Evolutionary conservation across 2,888 invertebrate genomes (phyloP).

Genomic region (Labia minor): DNA sequence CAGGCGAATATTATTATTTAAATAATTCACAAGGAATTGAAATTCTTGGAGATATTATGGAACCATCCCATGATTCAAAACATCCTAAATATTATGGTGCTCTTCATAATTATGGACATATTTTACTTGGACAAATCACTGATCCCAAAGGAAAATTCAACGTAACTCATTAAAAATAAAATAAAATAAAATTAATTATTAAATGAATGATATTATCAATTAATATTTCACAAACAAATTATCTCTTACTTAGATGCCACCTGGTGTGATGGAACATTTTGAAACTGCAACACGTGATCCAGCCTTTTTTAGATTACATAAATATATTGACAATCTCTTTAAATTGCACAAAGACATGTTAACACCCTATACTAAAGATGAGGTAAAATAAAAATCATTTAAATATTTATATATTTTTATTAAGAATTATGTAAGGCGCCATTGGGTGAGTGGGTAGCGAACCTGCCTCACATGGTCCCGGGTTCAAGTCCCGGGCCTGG

Average conservation of each 20-base stretch:
- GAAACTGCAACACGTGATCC: slow-evolving; percentile 33
- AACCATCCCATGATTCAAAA: slow-evolving; percentile 25
- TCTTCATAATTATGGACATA: slow-evolving; percentile 35
- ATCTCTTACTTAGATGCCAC: slow-evolving; percentile 30
- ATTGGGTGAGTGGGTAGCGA: not conserved
- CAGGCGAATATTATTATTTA: slow-evolving; percentile 19
- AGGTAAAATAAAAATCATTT: slow-evolving; percentile 23
- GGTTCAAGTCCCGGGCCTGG: too few species aligned
- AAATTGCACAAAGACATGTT: slow-evolving; percentile 31
- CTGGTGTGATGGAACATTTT: slow-evolving; percentile 32
- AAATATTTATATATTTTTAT: too few species aligned
- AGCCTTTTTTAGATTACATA: slow-evolving; percentile 32
- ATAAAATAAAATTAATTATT: slow-evolving; percentile 26
- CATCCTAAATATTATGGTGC: slow-evolving; percentile 30
- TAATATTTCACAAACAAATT: too few species aligned
- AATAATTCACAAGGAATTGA: slow-evolving; percentile 22
- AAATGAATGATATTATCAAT: too few species aligned
- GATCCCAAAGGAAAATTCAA: slow-evolving; percentile 32
- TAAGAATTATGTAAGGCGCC: not conserved
- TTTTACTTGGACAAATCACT: slow-evolving; percentile 43
- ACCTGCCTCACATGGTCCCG: too few species aligned
- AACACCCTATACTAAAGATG: slow-evolving; percentile 29
- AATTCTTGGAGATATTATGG: slow-evolving; percentile 35
- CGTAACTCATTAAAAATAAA: slow-evolving; percentile 24
- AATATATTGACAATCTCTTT: slow-evolving; percentile 32